These are phyloP conservation scores for Acromyrmex charruanus DNA, from an alignment of 1,140 invertebrate genomes.

Conservation along the genomic window DNA sequence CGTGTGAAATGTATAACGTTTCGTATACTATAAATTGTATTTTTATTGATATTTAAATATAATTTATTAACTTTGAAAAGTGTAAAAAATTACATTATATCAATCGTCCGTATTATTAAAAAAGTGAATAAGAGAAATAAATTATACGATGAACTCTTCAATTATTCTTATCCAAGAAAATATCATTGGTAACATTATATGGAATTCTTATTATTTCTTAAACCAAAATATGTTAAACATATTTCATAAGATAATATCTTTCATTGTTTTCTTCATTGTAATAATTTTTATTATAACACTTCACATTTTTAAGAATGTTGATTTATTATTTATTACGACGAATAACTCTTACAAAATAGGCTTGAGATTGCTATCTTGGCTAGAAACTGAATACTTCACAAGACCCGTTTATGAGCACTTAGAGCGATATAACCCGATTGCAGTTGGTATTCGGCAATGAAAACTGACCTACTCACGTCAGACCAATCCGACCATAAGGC, in stretches of 20 bases:
- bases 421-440: constrained; percentile 29
- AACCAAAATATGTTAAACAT: background rate
- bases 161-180: constrained; percentile 10
- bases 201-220: background rate
- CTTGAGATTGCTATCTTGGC: background rate
- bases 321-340: background rate
- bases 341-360: constrained; percentile 10
- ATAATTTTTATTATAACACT: background rate
- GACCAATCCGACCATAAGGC: constrained; percentile 68
- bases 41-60: background rate
- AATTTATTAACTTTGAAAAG: background rate
- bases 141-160: too few relatives aligned
- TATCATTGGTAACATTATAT: background rate
- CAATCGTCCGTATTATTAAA: background rate
- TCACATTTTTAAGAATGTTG: background rate
- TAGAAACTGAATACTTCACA: constrained; percentile 27
- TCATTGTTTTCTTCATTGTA: background rate
- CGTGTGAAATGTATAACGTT: background rate
- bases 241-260: background rate
- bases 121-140: background rate
- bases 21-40: background rate
- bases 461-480: constrained; percentile 63
- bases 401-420: constrained; percentile 53
- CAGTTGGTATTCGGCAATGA: constrained; percentile 56
- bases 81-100: background rate